These are phyloP conservation scores for Dipodomys stephensi DNA, from an alignment of 2,113 vertebrate genomes.

Conservation along the genomic window DNA sequence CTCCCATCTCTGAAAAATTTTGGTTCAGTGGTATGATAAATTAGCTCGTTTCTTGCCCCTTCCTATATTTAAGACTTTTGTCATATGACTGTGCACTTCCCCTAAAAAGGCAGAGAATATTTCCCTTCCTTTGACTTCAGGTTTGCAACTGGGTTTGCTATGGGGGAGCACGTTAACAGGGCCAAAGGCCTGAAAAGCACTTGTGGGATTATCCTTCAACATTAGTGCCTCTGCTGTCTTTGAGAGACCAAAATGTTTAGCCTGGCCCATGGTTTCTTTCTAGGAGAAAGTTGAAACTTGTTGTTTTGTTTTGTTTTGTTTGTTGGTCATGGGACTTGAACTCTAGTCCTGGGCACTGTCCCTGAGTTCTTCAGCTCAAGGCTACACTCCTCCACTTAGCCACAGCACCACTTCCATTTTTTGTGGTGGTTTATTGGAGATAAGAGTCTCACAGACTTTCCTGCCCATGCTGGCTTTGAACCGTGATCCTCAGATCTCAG, in stretches of 20 bases:
- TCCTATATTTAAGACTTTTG: background rate
- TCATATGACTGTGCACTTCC: background rate
- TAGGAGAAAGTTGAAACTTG: background rate
- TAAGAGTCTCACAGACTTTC: no score
- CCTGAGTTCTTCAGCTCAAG: no score
- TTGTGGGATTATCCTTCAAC: background rate
- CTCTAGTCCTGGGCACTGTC: no score
- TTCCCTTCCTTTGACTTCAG: background rate
- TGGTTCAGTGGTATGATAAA: background rate
- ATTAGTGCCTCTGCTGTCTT: slow-evolving; percentile 15
- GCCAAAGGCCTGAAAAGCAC: background rate
- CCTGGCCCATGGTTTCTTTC: background rate
- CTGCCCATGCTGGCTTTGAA: no score
- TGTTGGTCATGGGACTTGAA: no score
- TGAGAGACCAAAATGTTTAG: background rate
- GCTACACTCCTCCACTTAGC: no score
- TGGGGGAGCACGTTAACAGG: background rate
- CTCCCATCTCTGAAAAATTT: background rate
- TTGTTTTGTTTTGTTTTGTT: background rate
- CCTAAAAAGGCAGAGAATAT: slow-evolving; percentile 7
- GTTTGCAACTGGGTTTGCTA: background rate
- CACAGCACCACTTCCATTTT: no score
- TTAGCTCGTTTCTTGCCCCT: background rate
- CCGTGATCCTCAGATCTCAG: no score
- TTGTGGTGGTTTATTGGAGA: no score